Evolutionary conservation across 2,113 vertebrate species (phyloP).

Genomic region (Psophia crepitans): DNA sequence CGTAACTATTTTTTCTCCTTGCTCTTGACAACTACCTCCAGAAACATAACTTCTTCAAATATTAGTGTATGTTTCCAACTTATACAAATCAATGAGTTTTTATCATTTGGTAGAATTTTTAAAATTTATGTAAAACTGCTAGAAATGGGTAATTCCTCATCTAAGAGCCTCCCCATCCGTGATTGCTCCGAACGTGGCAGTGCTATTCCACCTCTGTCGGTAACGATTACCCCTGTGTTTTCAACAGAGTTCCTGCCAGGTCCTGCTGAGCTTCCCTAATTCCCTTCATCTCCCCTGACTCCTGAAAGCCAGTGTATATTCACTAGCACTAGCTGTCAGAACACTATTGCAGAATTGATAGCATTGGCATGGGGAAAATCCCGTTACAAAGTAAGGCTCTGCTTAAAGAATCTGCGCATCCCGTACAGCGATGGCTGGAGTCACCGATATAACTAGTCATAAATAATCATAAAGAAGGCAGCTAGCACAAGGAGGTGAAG

Average conservation of each 20-base stretch:
- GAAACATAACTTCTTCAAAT: background rate
- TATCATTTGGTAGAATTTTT: background rate
- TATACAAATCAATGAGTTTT: background rate
- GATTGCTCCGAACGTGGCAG: background rate
- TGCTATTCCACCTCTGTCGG: background rate
- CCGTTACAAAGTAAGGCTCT: background rate
- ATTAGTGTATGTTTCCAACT: background rate
- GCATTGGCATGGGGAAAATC: background rate
- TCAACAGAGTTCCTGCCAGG: background rate
- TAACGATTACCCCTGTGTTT: background rate
- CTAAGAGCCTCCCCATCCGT: background rate
- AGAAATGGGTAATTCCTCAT: background rate
- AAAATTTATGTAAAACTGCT: background rate
- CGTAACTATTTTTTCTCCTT: background rate
- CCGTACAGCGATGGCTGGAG: background rate
- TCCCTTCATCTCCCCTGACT: background rate
- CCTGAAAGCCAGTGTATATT: background rate
- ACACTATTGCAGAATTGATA: background rate
- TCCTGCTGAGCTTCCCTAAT: constrained; percentile 27
- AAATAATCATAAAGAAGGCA: constrained; percentile 50
- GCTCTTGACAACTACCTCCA: background rate
- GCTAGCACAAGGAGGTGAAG: background rate
- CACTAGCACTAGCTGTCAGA: background rate
- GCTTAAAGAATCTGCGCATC: constrained; percentile 22
- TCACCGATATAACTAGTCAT: constrained; percentile 6